Base-by-base conservation (phyloP, 2,888 invertebrate species). In the Dicyrtomina minuta region DNA sequence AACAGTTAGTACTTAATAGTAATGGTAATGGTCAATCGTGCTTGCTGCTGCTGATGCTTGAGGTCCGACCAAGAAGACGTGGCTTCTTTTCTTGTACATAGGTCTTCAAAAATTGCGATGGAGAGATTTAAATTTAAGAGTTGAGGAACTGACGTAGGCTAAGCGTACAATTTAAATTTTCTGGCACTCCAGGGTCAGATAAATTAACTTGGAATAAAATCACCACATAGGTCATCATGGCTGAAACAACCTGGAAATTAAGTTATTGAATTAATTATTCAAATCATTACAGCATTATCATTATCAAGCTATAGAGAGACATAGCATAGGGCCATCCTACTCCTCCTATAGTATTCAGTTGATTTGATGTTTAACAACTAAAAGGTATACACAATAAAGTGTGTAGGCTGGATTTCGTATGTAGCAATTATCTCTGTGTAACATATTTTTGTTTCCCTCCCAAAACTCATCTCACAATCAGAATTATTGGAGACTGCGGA, bases 121-220 rank as follows among this genome's bases (percentile, higher is more conserved):
- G n/a, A n/a, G n/a, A n/a, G n/a, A n/a, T n/a, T n/a, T n/a, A 33
- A 8, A 33, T 33, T 8, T 33, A 33, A 33, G 33, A 33, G 4
- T 33, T 3, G 33, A 33, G 33, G 33, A 33, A 3, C n/a, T n/a
- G n/a, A 33, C 8, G 33, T 33, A 33, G 8, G 33, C 4, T 5
- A 46, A 46, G 5, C 3, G 46, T 46, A 12, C 46, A 46, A 12
- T 46, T 46, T 15, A 13, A 46, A 46, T 46, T 46, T 4, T 4
- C 46, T n/a, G 15, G 12, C 2, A 24, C 15, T 15, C 44, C 64
- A 8, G 53, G 51, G 46, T 68, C 53, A 12, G 60, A 44, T 20
- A 68, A 41, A 51, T 56, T 61, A 13, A 70, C 59, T 55, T 66
- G 70, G 44, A 70, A 70, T 15, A 66, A 20, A 12, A 66, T 60